Evolutionary conservation across 2,113 vertebrate genomes (phyloP), one percentile per base, ranked within the genome.

Genomic region (Centropus bengalensis): DNA sequence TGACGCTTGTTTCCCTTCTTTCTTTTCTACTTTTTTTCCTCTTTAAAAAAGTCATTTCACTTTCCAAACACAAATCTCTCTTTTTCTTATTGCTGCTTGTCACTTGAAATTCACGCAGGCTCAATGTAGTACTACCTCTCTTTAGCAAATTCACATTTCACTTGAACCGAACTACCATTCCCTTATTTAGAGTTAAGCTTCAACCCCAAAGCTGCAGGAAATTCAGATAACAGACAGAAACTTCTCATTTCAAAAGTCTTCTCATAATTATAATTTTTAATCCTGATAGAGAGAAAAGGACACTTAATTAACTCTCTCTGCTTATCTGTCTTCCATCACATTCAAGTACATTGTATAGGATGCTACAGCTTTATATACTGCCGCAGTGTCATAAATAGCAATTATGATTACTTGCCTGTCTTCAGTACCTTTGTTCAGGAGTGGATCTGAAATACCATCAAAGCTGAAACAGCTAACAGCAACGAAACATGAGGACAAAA

Each of bases 261-360:
- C 26, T 74, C 42, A 55, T 55, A 84, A 66, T 79, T 40, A 11
- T 69, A 58, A 45, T 54, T 92, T 93, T 90, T 91, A 8, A 91
- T 91, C 54, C 28, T 59, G 23, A 77, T 75, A 58, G 36, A 84
- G 27, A 92, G 47, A 91, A 96, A 92, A 91, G 51, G 49, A 32
- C 2, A 6, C 45, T 71, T 92, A 95, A 92, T 92, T 95, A 88
- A 60, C 52, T 96, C 36, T 52, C 30, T 85, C 8, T 14, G 24
- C 58, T 94, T 91, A 94, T 91, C 92, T 54, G 17, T 33, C 10
- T 93, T 89, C 66, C 32, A 82, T 90, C 77, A 42, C 14, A 49
- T 16, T 70, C 6, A 2, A 59, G 14, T 36, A 58, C 21, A 42
- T 68, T 92, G 62, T 87, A 55, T 77, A 80, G 86, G 49, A 91